phyloP scores from a whole-genome alignment of 2,113 vertebrate genomes.

The Tringa solitaria region DNA sequence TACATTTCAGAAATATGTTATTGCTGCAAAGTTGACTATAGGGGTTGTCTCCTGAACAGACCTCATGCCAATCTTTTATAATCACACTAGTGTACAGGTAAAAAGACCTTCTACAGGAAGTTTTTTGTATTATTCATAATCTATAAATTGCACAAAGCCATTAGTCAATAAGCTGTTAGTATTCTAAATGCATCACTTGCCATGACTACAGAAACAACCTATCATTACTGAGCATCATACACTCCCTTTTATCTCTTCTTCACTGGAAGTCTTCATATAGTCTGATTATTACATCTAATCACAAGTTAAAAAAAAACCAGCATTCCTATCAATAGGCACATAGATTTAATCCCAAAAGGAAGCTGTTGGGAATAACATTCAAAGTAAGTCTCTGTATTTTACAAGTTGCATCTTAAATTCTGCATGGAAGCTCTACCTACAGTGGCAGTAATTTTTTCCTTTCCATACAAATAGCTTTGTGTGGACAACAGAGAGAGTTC shows the following conservation, averaged over 20 bases:
- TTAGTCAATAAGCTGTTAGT: conserved; percentile 25
- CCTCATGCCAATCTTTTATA: neutral
- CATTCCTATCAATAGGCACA: neutral
- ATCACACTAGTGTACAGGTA: neutral
- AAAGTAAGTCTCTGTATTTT: neutral
- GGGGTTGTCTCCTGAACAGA: neutral
- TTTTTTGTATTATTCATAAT: conserved; percentile 1
- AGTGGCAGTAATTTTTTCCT: neutral
- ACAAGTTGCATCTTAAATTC: neutral
- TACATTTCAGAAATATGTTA: neutral
- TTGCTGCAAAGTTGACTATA: neutral
- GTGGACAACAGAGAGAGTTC: neutral
- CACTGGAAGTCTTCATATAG: neutral
- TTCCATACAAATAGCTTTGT: neutral
- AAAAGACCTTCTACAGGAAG: neutral
- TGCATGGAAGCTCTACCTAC: neutral
- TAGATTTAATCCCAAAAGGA: neutral
- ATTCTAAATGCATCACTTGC: conserved; percentile 32
- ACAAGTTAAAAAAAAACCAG: neutral
- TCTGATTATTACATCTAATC: neutral
- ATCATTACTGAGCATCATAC: conserved; percentile 2
- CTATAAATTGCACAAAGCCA: neutral
- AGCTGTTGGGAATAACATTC: neutral
- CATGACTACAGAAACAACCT: conserved; percentile 16
- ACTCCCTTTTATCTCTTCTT: conserved; percentile 18